Conservation (phyloP, 2,797 vertebrate genomes). For the Sebastes diploproa region DNA sequence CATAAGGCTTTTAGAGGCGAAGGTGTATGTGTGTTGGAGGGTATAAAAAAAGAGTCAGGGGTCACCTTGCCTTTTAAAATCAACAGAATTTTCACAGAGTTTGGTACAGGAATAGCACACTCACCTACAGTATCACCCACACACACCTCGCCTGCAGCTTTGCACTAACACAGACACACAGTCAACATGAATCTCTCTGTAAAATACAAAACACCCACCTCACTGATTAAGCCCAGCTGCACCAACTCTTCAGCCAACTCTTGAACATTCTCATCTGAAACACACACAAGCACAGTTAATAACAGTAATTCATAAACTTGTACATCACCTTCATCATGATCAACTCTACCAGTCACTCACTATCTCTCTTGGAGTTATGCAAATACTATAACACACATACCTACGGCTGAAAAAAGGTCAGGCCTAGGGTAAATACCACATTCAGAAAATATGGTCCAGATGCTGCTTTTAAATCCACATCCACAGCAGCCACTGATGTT, state of each 20-base stretch:
- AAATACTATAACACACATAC: neutral
- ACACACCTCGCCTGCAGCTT: neutral
- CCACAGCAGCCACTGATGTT: neutral
- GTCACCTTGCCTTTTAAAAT: neutral
- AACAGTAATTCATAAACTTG: conserved; percentile 1
- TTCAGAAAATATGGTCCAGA: conserved; percentile 1
- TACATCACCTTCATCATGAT: neutral
- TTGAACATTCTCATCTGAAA: conserved; percentile 92
- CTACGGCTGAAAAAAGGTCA: neutral
- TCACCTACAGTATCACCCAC: conserved; percentile 1
- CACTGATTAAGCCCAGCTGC: conserved; percentile 94
- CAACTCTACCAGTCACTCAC: neutral
- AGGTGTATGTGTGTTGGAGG: neutral
- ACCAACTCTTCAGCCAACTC: conserved; percentile 93
- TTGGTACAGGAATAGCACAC: conserved; percentile 5
- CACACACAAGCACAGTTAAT: conserved; percentile 46
- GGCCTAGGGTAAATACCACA: neutral
- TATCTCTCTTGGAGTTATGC: neutral
- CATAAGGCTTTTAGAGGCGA: neutral
- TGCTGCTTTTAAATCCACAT: conserved; percentile 6
- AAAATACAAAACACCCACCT: conserved; percentile 82
- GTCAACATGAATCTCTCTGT: neutral
- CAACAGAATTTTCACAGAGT: neutral
- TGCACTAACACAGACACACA: neutral
- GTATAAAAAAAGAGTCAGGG: neutral